Percentiles rank a stretch among this genome's conserved stretches.
Conservation (phyloP, 2,888 invertebrate species). For the Gortyna flavago region DNA sequence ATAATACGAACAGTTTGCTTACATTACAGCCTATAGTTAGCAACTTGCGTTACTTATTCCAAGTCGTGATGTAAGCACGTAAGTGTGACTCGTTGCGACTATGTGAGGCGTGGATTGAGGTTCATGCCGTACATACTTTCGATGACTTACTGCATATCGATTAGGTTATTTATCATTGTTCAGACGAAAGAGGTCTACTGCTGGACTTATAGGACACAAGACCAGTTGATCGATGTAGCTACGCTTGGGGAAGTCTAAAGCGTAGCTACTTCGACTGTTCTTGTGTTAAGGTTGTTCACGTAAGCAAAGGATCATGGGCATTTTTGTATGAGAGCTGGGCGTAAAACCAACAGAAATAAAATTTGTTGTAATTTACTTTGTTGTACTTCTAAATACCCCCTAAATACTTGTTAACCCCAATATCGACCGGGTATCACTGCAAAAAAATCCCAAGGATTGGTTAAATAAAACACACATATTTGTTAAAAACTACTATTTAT, state of each 20-base stretch:
- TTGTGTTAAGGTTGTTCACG: background rate
- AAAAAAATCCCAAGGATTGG: too few relatives aligned
- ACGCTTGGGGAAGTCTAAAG: background rate
- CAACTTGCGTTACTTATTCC: slow-evolving; percentile 40
- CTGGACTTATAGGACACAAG: background rate
- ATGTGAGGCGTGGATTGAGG: slow-evolving; percentile 21
- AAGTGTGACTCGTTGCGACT: slow-evolving; percentile 19
- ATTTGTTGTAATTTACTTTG: too few relatives aligned
- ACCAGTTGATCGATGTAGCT: background rate
- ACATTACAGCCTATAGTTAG: slow-evolving; percentile 13
- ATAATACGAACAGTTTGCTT: slow-evolving; percentile 20
- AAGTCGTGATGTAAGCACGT: slow-evolving; percentile 54
- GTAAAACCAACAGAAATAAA: too few relatives aligned
- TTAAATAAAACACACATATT: too few relatives aligned
- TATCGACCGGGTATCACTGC: too few relatives aligned
- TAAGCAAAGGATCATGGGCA: too few relatives aligned
- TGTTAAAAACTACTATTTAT: too few relatives aligned
- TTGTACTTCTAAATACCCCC: too few relatives aligned
- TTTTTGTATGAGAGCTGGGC: too few relatives aligned
- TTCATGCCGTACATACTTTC: slow-evolving; percentile 9
- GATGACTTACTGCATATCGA: slow-evolving; percentile 16
- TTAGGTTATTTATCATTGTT: slow-evolving; percentile 7
- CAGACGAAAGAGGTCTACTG: background rate
- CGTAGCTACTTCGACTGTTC: background rate
- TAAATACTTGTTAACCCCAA: too few relatives aligned